phyloP scores from a whole-genome alignment of 2,888 invertebrate species.

The Steinernema hermaphroditum region DNA sequence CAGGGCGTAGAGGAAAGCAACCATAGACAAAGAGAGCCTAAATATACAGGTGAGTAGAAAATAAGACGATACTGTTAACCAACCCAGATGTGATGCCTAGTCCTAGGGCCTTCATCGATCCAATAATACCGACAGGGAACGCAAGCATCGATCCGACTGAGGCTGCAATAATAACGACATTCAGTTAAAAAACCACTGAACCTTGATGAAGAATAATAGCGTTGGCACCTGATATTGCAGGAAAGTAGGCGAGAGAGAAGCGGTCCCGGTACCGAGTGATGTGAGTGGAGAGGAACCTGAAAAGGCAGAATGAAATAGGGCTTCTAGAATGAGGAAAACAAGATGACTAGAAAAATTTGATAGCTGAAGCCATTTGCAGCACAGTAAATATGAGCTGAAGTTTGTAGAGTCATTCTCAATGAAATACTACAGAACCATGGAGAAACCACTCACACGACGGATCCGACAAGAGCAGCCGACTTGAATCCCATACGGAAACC shows the following conservation, averaged over 20 bases:
- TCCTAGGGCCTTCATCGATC: constrained; percentile 21
- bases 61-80: background rate
- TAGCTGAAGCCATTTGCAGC: no score
- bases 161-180: constrained; percentile 4
- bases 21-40: background rate
- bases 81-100: constrained; percentile 14
- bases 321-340: no score
- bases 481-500: constrained; percentile 10
- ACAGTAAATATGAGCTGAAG: no score
- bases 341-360: no score
- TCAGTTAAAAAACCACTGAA: background rate
- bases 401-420: no score
- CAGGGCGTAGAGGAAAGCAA: background rate
- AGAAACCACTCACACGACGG: constrained; percentile 12
- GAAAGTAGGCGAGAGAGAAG: constrained; percentile 24
- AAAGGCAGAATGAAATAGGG: background rate
- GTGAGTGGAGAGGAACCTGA: constrained; percentile 16
- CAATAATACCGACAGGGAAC: constrained; percentile 2
- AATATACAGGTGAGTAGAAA: background rate
- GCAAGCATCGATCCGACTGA: constrained; percentile 27
- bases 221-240: constrained; percentile 27
- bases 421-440: no score
- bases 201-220: constrained; percentile 22
- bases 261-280: constrained; percentile 25
- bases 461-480: constrained; percentile 7